A percentile compares a stretch with the other conserved stretches of the same genome.
These are phyloP conservation scores for Corvus moneduloides DNA, from an alignment of 2,113 vertebrate genomes.

Conservation along the genomic window DNA sequence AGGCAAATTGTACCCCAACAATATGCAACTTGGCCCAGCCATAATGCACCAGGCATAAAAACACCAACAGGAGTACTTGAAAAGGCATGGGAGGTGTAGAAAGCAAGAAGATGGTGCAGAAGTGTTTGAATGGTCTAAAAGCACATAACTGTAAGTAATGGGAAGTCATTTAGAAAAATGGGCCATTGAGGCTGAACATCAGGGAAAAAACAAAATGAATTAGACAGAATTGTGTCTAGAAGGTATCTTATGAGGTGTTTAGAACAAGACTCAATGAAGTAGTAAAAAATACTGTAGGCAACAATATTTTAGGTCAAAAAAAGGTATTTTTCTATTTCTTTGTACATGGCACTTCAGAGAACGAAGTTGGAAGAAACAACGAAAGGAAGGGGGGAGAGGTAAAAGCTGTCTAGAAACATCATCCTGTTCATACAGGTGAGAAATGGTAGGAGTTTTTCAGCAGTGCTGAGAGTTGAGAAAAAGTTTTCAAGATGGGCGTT, in stretches of 20 bases:
- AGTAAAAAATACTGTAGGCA: not conserved
- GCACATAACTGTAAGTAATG: not conserved
- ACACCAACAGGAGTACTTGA: not conserved
- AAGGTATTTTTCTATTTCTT: not conserved
- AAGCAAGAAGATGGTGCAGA: not conserved
- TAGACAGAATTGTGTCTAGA: not conserved
- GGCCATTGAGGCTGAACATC: not conserved
- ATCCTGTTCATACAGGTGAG: not conserved
- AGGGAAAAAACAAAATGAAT: not conserved
- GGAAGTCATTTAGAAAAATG: not conserved
- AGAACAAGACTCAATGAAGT: not conserved
- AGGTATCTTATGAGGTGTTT: not conserved
- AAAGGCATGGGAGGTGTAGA: not conserved
- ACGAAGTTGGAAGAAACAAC: not conserved
- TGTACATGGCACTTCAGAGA: not conserved
- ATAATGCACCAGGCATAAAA: not conserved
- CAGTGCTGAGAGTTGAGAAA: not conserved
- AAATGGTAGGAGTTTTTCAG: not conserved
- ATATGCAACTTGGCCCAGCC: not conserved
- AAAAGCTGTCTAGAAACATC: not conserved
- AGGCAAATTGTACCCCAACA: not conserved
- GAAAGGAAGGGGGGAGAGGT: rapidly evolving
- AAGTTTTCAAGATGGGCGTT: not conserved
- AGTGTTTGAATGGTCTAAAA: not conserved
- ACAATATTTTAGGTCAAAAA: not conserved